Evolutionary conservation across 2,113 vertebrate species (phyloP).

Genomic region (Petroica traversi): DNA sequence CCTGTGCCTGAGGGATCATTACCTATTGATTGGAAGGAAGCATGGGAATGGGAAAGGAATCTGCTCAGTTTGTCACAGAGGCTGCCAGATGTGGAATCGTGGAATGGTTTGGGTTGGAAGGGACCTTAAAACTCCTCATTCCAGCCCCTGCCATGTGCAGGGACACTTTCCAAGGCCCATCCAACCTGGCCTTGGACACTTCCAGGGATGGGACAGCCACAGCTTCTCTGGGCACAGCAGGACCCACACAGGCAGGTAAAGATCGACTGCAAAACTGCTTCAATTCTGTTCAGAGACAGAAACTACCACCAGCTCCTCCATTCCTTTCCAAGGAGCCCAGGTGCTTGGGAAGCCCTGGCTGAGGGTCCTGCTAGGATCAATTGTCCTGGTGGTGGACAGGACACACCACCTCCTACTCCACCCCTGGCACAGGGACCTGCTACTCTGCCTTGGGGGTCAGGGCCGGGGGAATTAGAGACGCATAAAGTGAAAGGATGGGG

Average conservation of each 20-base stretch:
- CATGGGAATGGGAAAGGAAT: accelerated
- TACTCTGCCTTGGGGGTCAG: accelerated
- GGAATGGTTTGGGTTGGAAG: not conserved
- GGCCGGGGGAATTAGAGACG: accelerated
- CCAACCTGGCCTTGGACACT: not conserved
- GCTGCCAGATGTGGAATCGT: not conserved
- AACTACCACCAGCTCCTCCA: not conserved
- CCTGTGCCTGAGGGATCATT: not conserved
- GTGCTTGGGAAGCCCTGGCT: not conserved
- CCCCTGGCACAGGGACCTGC: not conserved
- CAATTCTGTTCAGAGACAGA: accelerated
- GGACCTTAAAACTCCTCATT: not conserved
- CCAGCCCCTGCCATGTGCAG: not conserved
- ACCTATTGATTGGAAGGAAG: not conserved
- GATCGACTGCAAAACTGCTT: not conserved
- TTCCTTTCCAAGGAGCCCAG: not conserved
- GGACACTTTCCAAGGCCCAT: not conserved
- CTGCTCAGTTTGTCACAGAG: not conserved
- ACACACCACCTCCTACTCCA: not conserved
- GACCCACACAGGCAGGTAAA: accelerated
- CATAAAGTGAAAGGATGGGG: not conserved
- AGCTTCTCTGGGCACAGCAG: not conserved
- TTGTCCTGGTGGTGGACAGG: not conserved
- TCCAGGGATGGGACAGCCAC: not conserved
- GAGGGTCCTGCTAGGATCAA: not conserved